Conservation (phyloP, 1,140 invertebrate species). For the Odontomachus brunneus region DNA sequence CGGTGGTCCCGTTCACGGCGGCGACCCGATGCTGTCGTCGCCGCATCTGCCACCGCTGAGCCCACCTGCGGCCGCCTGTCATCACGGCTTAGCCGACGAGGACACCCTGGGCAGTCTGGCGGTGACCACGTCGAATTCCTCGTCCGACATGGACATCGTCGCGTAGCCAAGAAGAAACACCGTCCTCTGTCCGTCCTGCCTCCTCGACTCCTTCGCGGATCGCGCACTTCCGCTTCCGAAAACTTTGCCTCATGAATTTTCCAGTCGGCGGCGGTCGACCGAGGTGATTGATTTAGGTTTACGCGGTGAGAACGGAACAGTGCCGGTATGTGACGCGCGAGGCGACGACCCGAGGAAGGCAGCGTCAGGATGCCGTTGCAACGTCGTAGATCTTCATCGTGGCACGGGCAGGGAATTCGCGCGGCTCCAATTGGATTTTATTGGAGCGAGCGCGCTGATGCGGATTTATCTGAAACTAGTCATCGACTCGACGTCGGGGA, state of each 20-base stretch:
- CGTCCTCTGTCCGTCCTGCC: conserved; percentile 22
- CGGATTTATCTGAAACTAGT: conserved; percentile 40
- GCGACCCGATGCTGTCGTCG: conserved; percentile 89
- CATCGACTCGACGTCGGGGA: conserved; percentile 28
- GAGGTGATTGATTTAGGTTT: conserved; percentile 41
- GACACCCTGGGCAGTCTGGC: conserved; percentile 83
- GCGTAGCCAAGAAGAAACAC: conserved; percentile 77
- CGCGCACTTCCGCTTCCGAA: background rate
- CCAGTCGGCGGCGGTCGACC: background rate
- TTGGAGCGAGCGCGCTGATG: conserved; percentile 26
- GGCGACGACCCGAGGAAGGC: conserved; percentile 7
- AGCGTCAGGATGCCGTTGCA: conserved; percentile 2
- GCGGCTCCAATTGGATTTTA: conserved; percentile 41
- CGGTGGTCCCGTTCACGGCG: conserved; percentile 87
- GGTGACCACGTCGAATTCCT: conserved; percentile 82
- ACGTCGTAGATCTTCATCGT: conserved; percentile 39
- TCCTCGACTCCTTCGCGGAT: conserved; percentile 10
- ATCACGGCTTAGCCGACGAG: conserved; percentile 82
- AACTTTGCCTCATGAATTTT: conserved; percentile 19
- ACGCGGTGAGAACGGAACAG: background rate
- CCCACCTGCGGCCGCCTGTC: conserved; percentile 80
- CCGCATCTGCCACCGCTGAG: conserved; percentile 84
- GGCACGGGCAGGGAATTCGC: conserved; percentile 31
- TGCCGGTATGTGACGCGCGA: background rate
- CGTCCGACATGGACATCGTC: conserved; percentile 84